A percentile compares a stretch with the other conserved stretches of the same genome.
Conservation (phyloP, 2,113 vertebrate genomes). For the Cheilinus undulatus region DNA sequence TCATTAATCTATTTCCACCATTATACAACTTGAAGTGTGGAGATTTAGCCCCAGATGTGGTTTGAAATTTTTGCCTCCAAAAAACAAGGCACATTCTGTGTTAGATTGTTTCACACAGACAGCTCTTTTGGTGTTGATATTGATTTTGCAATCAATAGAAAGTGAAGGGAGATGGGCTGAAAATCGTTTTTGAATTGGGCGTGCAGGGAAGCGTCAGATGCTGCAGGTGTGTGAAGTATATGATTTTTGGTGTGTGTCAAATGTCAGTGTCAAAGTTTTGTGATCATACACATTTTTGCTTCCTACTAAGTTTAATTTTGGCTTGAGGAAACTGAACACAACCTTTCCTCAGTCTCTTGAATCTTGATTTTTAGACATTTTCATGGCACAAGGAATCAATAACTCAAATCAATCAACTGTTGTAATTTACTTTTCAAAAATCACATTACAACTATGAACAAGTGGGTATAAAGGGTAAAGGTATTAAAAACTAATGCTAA, state of each 20-base stretch:
- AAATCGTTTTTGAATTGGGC: conserved; percentile 74
- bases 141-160: conserved; percentile 85
- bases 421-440: no score
- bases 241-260: conserved; percentile 6
- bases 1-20: conserved; percentile 71
- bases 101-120: conserved; percentile 49
- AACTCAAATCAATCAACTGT: background rate
- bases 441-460: no score
- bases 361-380: background rate
- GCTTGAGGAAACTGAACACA: background rate
- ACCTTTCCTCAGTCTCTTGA: background rate
- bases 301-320: conserved; percentile 5
- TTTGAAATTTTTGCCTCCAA: conserved; percentile 44
- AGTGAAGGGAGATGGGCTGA: conserved; percentile 80
- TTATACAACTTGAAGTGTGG: conserved; percentile 34
- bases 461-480: no score
- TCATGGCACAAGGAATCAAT: conserved; percentile 24
- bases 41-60: conserved; percentile 22
- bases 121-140: conserved; percentile 75
- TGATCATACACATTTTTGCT: conserved; percentile 8
- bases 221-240: conserved; percentile 42
- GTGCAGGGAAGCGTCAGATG: conserved; percentile 62
- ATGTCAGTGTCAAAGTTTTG: conserved; percentile 42
- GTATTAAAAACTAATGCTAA: no score
- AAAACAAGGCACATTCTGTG: conserved; percentile 30